Conservation (phyloP, 2,888 invertebrate species). For the Rhyacophila evoluta region DNA sequence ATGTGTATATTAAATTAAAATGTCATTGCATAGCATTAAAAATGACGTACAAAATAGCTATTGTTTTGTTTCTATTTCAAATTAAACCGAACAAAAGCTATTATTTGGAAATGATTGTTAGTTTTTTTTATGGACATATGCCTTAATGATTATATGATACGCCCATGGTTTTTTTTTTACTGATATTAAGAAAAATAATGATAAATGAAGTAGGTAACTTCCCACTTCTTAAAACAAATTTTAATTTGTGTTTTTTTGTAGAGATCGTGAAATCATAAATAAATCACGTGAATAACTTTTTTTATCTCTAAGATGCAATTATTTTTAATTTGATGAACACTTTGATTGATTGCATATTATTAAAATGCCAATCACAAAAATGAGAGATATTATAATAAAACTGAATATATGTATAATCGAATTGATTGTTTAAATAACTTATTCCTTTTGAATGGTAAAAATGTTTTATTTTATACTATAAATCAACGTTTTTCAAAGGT, state of each 20-base stretch:
- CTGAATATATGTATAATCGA: too few species aligned
- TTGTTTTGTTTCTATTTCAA: constrained; percentile 9
- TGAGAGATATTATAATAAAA: not conserved
- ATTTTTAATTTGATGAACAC: not conserved
- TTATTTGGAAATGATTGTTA: constrained; percentile 6
- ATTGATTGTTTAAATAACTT: too few species aligned
- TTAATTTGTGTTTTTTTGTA: not conserved
- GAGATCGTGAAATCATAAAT: not conserved
- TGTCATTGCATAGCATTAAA: too few species aligned
- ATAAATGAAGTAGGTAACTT: constrained; percentile 1
- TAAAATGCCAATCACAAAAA: not conserved
- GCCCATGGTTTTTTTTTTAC: not conserved
- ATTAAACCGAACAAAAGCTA: constrained; percentile 6
- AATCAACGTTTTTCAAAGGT: too few species aligned
- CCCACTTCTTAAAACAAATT: not conserved
- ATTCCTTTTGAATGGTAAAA: too few species aligned
- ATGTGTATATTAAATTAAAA: too few species aligned
- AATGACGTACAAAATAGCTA: not conserved
- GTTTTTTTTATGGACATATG: not conserved
- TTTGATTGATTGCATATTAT: not conserved
- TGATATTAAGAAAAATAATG: constrained; percentile 8
- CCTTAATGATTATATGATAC: not conserved
- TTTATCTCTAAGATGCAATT: too few species aligned
- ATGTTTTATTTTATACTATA: too few species aligned
- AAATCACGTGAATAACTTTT: not conserved